Evolutionary conservation across 1,140 invertebrate species (phyloP), one percentile per base, ranked within the genome.

Genomic region (Monochamus saltuarius): DNA sequence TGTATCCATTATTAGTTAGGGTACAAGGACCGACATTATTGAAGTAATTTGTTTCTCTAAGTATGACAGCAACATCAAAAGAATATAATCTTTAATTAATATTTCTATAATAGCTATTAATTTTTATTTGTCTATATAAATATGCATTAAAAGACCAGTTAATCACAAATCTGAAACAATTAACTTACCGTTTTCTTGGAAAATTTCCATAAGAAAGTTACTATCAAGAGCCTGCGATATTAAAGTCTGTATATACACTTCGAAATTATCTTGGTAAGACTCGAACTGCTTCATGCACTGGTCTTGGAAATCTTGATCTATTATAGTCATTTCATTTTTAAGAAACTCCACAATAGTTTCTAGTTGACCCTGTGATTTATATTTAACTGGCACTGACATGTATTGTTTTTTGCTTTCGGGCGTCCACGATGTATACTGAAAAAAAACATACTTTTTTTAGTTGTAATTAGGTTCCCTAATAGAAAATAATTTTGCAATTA

Each of bases 181-280:
- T 8, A 14, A 56, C 47, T 60, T 81, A 93, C 91, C 91, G 84
- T 92, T 89, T 74, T 94, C 91, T 75, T 91, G 88, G 66, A 91
- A 89, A 75, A 95, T 94, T 82, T 94, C 92, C 11, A 85, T 87
- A 0, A 94, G 80, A 73, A 95, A 95, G 79, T 92, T 93, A 2
- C 90, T 88, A 80, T 95, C 91, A 46, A 95, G 78, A 1, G 90
- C 90, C 79, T 94, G 91, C 1, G 91, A 94, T 68, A 94, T 92
- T 65, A 95, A 83, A 6, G 91, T 92, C 75, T 95, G 91, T 75
- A 94, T 89, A 68, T 92, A 94, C 4, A 94, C 90, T 82, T 93
- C 91, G 77, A 94, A 94, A 76, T 90, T 89, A 68, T 92, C 90
- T 71, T 91, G 87, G 78, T 90, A 89, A 65, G 85, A 85, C 68